Evolutionary conservation across 2,888 invertebrate species (phyloP), one percentile per base, ranked within the genome.

Genomic region (Agrilus mali): DNA sequence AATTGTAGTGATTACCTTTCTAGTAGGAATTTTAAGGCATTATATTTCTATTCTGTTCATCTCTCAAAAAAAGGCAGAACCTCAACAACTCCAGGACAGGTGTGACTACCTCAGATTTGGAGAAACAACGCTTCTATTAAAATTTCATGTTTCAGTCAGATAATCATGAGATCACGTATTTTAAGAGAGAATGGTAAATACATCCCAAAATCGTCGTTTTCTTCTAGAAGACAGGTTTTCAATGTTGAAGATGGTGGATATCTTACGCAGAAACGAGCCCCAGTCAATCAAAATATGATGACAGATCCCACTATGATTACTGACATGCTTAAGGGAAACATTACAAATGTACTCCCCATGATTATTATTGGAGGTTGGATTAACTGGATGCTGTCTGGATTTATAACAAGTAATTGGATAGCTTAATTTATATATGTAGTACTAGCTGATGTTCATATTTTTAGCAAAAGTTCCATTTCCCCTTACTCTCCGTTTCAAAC

Each of bases 371-470:
- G 96, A 56, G 96, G 92, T 13, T 97, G 96, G 96, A 96, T 97
- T 57, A 97, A 97, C 65, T 97, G 95, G 95, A 95, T 95, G 74
- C 96, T 97, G 66, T 94, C 94, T 37, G 96, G 96, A 41, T 96
- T 96, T 60, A 86, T 96, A 16, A 94, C 95, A 8, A 95, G 47
- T 47, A 44, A 12, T 35, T 13, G 13, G 12, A 34, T 6, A 34
- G 6, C 34, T 13, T 35, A 35, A 15, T 13, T 13, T 8, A 7
- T n/a, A 16, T 37, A 17, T 12, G 8, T 37, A 13, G 17, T 15
- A 16, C 8, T 17, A 16, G 8, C 12, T 17, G 12, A 2, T 37
- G 2, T 37, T 16, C 10, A 2, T 37, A 17, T 12, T 68, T 68
- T 46, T 68, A 82, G 85, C 94, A 12, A 89, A 93, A 69, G 95